A percentile compares a stretch with the other conserved stretches of the same genome.
phyloP scores from a whole-genome alignment of 2,888 invertebrate genomes.

The Amiota communis region DNA sequence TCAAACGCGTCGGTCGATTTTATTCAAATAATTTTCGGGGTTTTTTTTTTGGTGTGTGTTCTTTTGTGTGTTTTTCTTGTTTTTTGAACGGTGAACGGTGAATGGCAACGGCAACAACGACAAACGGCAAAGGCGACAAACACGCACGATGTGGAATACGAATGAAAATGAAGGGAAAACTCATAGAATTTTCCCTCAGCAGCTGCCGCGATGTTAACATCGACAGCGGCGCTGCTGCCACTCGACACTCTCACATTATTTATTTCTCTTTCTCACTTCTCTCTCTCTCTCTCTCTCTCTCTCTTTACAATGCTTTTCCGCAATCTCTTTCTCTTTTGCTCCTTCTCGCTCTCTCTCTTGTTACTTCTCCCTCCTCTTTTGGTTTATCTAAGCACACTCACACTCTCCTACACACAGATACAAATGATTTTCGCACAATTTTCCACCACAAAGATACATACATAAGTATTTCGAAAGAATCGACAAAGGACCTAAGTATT shows the following conservation, averaged over 20 bases:
- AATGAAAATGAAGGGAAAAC: conserved; percentile 27
- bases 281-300: background rate
- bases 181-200: conserved; percentile 14
- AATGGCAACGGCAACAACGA: conserved; percentile 6
- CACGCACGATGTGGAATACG: conserved; percentile 27
- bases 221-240: conserved; percentile 4
- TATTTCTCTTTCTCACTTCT: background rate
- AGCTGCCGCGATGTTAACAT: conserved; percentile 3
- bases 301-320: too few species aligned
- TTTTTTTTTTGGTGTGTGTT: background rate
- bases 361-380: background rate
- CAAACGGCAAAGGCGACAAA: conserved; percentile 14
- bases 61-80: background rate
- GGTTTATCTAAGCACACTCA: too few species aligned
- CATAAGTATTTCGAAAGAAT: too few species aligned
- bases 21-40: background rate
- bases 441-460: background rate
- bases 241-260: background rate
- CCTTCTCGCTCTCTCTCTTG: conserved; percentile 9
- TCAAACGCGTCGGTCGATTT: too few species aligned
- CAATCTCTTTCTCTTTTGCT: background rate
- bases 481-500: too few species aligned
- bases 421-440: background rate
- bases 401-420: too few species aligned
- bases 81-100: background rate